Evolutionary conservation across 1,140 invertebrate species (phyloP).

Genomic region (Aporrectodea caliginosa): DNA sequence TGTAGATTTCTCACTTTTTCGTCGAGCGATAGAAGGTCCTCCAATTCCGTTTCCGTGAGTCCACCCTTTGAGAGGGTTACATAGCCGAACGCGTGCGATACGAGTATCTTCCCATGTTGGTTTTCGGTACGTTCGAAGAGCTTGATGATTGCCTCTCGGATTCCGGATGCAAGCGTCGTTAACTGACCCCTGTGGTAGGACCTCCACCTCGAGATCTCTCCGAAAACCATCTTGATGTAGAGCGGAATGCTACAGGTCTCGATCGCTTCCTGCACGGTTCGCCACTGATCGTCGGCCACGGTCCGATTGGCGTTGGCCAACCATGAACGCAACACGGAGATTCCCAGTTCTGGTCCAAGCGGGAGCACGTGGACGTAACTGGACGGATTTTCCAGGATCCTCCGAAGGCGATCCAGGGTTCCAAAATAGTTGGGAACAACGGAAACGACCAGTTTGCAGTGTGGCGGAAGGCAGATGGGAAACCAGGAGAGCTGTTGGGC

Average conservation of each 20-base stretch:
- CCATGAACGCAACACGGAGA: constrained; percentile 85
- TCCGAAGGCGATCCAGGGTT: constrained; percentile 61
- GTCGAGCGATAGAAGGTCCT: constrained; percentile 32
- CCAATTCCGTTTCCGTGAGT: constrained; percentile 30
- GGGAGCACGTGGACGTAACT: constrained; percentile 69
- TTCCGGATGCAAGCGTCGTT: constrained; percentile 22
- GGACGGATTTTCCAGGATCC: constrained; percentile 84
- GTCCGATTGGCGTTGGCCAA: constrained; percentile 78
- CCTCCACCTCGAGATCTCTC: constrained; percentile 90
- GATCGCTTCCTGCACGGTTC: constrained; percentile 83
- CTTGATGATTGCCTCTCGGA: constrained; percentile 40
- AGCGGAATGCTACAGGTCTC: constrained; percentile 91
- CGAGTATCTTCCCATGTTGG: constrained; percentile 31
- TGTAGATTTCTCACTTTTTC: constrained; percentile 26
- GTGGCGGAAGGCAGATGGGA: constrained; percentile 77
- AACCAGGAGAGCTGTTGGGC: constrained; percentile 95
- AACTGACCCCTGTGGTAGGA: constrained; percentile 83
- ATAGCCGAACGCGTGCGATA: constrained; percentile 31
- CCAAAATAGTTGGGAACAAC: constrained; percentile 52
- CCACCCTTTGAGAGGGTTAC: constrained; percentile 48
- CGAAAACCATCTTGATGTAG: constrained; percentile 86
- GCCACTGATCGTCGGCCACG: constrained; percentile 71
- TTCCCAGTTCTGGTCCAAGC: constrained; percentile 73
- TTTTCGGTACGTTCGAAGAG: constrained; percentile 33
- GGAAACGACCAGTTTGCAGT: constrained; percentile 85